Percentiles rank a stretch among this genome's conserved stretches.
These are phyloP conservation scores for Aptenodytes forsteri DNA, from an alignment of 2,113 vertebrate species.

Conservation along the genomic window DNA sequence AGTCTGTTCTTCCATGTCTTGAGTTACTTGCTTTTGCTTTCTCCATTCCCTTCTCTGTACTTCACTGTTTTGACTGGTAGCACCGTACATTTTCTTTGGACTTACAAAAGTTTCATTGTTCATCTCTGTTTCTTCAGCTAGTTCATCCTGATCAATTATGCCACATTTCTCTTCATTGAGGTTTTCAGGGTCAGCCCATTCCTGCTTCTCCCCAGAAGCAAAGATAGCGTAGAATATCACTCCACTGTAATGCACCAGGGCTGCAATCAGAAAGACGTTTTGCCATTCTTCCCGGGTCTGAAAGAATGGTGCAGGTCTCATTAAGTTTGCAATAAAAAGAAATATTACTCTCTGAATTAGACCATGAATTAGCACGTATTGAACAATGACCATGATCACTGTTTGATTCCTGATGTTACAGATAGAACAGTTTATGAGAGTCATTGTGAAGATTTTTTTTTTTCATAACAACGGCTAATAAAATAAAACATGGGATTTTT, in stretches of 20 bases:
- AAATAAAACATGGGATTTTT: not conserved
- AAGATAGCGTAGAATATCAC: constrained; percentile 97
- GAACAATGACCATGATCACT: not conserved
- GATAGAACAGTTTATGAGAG: not conserved
- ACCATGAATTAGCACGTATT: not conserved
- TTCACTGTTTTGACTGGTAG: constrained; percentile 80
- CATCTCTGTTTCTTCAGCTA: constrained; percentile 90
- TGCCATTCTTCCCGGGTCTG: constrained; percentile 98
- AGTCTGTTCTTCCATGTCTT: constrained; percentile 77
- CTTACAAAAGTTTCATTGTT: constrained; percentile 76
- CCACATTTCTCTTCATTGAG: constrained; percentile 91
- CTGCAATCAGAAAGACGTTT: constrained; percentile 93
- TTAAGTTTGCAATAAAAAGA: not conserved
- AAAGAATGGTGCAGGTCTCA: not conserved
- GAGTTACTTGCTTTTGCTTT: constrained; percentile 74
- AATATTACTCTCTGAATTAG: not conserved
- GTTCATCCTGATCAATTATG: constrained; percentile 91
- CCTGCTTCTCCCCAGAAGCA: constrained; percentile 96
- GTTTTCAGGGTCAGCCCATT: constrained; percentile 93
- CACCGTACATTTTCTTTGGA: constrained; percentile 86
- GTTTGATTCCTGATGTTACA: not conserved
- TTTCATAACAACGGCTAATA: not conserved
- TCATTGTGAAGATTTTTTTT: not conserved
- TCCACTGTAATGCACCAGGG: constrained; percentile 93
- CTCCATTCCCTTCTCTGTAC: constrained; percentile 78